Conservation (phyloP, 2,113 vertebrate genomes). For the Trochalopteron elliotii region DNA sequence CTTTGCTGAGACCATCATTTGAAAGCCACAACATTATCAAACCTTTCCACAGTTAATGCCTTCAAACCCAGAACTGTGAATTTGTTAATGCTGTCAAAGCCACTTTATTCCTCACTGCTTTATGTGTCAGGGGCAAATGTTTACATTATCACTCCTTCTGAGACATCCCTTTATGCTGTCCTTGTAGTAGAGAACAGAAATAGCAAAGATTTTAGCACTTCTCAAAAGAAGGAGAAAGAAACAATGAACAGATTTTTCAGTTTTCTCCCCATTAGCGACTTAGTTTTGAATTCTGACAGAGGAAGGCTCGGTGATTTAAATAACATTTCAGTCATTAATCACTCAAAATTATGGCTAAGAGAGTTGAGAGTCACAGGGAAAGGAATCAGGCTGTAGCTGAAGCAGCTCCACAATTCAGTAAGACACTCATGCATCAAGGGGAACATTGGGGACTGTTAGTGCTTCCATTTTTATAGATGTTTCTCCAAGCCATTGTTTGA, state of each 20-base stretch:
- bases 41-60: slow-evolving; percentile 33
- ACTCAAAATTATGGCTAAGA: not conserved
- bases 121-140: slow-evolving; percentile 38
- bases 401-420: not conserved
- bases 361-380: not conserved
- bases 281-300: not conserved
- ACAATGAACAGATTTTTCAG: not conserved
- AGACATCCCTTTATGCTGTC: not conserved
- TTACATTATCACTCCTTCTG: slow-evolving; percentile 1
- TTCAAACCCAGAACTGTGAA: slow-evolving; percentile 3
- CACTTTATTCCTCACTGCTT: not conserved
- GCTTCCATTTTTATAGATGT: not conserved
- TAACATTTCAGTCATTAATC: slow-evolving; percentile 15
- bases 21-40: slow-evolving; percentile 49
- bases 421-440: not conserved
- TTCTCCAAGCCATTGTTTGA: not conserved
- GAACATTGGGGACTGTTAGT: not conserved
- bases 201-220: not conserved
- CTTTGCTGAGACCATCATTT: slow-evolving; percentile 30
- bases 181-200: not conserved
- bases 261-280: not conserved
- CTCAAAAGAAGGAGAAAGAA: not conserved
- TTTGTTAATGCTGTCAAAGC: slow-evolving; percentile 43
- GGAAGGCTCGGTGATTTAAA: not conserved
- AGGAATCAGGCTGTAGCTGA: not conserved